These are phyloP conservation scores for Trichogramma evanescens DNA, from an alignment of 2,888 invertebrate genomes.

Conservation along the genomic window DNA sequence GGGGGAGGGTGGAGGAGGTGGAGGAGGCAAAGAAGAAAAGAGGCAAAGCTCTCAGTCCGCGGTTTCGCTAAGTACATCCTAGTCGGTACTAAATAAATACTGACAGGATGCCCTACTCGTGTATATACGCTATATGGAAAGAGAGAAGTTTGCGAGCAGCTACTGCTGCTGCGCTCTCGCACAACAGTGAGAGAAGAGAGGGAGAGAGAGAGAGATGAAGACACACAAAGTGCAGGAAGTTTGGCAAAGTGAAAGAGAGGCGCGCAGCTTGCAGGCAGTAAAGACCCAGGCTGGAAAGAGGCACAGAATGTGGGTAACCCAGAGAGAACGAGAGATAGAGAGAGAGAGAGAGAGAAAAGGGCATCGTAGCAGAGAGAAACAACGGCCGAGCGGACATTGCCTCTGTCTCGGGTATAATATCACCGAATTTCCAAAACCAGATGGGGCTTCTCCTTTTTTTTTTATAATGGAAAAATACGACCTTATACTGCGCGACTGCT, in stretches of 20 bases:
- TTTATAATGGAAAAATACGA: neutral
- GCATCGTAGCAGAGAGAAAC: too few species aligned
- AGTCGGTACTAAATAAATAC: too few species aligned
- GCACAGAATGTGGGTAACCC: neutral
- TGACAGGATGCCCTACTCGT: too few species aligned
- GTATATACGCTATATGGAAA: too few species aligned
- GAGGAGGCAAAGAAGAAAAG: conserved; percentile 6
- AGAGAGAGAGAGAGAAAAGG: neutral
- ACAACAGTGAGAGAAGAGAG: too few species aligned
- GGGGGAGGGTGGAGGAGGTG: too few species aligned
- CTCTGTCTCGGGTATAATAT: neutral
- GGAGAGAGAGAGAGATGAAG: neutral
- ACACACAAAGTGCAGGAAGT: neutral
- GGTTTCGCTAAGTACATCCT: conserved; percentile 1
- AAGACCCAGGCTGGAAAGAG: neutral
- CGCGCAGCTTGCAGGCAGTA: too few species aligned
- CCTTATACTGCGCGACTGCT: too few species aligned
- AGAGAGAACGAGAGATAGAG: neutral
- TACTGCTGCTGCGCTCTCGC: too few species aligned
- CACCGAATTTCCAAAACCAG: neutral
- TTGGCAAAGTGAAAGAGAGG: too few species aligned
- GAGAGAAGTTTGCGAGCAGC: too few species aligned
- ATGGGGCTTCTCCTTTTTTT: neutral
- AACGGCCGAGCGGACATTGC: too few species aligned
- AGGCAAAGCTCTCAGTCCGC: conserved; percentile 24